A percentile compares a stretch with the other conserved stretches of the same genome.
Conservation (phyloP, 2,113 vertebrate genomes). For the Uropsilus gracilis region DNA sequence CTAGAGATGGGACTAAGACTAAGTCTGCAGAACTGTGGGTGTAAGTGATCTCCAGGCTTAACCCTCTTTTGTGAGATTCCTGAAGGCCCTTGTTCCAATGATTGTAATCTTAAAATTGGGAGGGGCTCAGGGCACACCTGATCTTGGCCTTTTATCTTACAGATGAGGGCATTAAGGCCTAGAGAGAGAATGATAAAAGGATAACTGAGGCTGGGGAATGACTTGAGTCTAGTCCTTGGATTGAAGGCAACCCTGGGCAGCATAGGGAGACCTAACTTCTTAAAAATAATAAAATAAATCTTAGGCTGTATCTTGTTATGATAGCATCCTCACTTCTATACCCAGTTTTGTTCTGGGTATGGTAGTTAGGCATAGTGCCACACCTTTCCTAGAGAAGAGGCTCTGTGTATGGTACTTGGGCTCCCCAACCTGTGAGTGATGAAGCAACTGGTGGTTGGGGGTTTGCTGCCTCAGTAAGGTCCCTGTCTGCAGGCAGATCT, state of each 20-base stretch:
- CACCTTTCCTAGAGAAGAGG: neutral
- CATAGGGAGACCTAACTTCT: no score
- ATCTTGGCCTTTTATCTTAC: neutral
- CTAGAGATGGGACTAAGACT: neutral
- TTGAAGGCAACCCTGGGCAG: no score
- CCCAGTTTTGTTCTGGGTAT: neutral
- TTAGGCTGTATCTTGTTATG: no score
- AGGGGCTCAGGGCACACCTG: neutral
- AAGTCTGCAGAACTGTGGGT: rapidly evolving
- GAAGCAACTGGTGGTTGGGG: neutral
- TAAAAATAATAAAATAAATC: no score
- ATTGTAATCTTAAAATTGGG: neutral
- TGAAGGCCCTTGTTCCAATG: neutral
- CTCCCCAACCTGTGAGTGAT: neutral
- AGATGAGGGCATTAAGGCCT: neutral
- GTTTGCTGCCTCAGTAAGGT: neutral
- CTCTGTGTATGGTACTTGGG: no score
- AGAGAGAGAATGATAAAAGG: neutral
- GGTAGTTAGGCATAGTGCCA: no score
- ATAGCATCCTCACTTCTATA: rapidly evolving
- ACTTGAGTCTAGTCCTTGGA: no score
- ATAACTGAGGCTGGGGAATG: neutral
- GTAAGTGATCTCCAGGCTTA: neutral
- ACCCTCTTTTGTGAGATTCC: neutral
- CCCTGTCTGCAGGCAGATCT: neutral